Percentiles rank a stretch among this genome's conserved stretches.
Conservation (phyloP, 2,888 invertebrate genomes). For the Noctua pronuba region DNA sequence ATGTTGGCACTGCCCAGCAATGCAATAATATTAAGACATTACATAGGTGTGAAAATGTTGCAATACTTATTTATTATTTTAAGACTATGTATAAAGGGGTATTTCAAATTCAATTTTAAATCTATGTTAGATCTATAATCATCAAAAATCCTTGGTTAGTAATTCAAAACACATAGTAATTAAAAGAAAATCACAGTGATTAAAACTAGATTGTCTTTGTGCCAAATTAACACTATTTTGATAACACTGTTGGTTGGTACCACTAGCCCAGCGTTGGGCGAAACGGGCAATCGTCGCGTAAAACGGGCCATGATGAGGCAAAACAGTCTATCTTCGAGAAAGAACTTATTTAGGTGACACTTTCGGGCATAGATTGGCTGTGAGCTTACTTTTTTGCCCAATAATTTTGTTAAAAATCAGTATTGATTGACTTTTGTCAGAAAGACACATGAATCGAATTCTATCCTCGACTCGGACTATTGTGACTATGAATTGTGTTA, state of each 20-base stretch:
- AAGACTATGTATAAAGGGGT: slow-evolving; percentile 21
- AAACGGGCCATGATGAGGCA: background rate
- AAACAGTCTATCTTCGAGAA: background rate
- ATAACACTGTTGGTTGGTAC: slow-evolving; percentile 27
- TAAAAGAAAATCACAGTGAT: slow-evolving; percentile 64
- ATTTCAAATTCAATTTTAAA: slow-evolving; percentile 28
- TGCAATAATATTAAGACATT: background rate
- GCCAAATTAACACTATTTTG: slow-evolving; percentile 53
- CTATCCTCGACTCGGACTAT: background rate
- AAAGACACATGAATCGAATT: background rate
- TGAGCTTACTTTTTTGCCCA: background rate
- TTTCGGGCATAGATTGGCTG: background rate
- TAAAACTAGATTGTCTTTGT: slow-evolving; percentile 61
- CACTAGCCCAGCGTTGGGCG: slow-evolving; percentile 6
- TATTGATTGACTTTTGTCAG: background rate
- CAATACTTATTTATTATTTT: background rate
- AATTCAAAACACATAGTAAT: slow-evolving; percentile 51
- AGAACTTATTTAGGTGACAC: background rate
- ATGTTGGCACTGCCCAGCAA: background rate
- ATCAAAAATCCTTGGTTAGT: slow-evolving; percentile 59
- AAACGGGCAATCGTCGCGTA: background rate
- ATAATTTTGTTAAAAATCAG: background rate
- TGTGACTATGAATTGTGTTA: background rate
- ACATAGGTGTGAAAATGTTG: background rate
- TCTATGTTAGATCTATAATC: slow-evolving; percentile 58